Evolutionary conservation across 2,888 invertebrate species (phyloP), one percentile per base, ranked within the genome.

Genomic region (Margaritifera margaritifera): DNA sequence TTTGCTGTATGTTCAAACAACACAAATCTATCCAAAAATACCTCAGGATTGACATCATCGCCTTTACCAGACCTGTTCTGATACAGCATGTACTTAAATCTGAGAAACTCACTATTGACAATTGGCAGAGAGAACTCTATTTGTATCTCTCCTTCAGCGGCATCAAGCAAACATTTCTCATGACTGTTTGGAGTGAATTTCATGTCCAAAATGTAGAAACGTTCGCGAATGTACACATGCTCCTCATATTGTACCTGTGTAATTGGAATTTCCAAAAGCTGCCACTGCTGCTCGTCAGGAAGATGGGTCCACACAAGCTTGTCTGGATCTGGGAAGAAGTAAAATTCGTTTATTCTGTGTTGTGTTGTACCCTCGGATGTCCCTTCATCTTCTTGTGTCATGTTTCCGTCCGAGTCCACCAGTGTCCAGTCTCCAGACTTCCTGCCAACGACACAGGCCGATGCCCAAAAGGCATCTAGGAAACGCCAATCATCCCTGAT

Each of bases 281-380:
- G 89, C 88, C 87, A 88, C 51, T 83, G 73, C 24, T 73, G 68
- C 57, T 87, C 84, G 66, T 87, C 85, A 0, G 89, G 88, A 62
- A 82, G 83, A 72, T 89, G 89, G 6, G 88, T 89, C 81, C 83
- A 84, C 27, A 87, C 80, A 20, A 89, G 66, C 66, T 84, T 72
- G 62, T 88, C 86, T 19, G 89, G 87, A 72, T 88, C 86, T 0
- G 88, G 82, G 42, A 89, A 74, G 72, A 89, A 89, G 75, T 86
- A 89, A 77, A 87, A 88, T 72, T 89, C 88, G 75, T 88, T 89
- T 60, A 86, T 82, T 68, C 85, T 78, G 79, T 88, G 87, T 62
- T 85, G 82, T 6, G 86, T 85, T 51, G 82, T 81, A 11, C 87
- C 85, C 57, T 86, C 84, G 4, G 80, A 74, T 2, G 73, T 68